phyloP scores from a whole-genome alignment of 2,797 vertebrate species.

The Acipenser transmontanus region DNA sequence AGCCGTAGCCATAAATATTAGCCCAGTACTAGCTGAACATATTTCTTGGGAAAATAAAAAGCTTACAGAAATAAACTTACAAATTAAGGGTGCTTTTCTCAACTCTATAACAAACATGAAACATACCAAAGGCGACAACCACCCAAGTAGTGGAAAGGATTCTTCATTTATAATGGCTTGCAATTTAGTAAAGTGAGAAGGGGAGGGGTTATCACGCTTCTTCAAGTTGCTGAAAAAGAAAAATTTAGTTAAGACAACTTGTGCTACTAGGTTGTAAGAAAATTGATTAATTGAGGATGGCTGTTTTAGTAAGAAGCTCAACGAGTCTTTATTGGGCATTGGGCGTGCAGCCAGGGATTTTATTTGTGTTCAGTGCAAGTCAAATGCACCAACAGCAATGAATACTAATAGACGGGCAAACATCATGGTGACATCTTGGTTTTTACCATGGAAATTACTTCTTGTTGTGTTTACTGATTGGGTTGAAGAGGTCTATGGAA shows the following conservation, averaged over 20 bases:
- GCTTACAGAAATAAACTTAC: no score
- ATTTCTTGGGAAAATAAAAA: no score
- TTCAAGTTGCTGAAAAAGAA: no score
- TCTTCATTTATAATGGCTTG: no score
- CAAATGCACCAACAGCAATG: constrained; percentile 7
- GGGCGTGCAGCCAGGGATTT: constrained; percentile 11
- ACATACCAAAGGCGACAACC: no score
- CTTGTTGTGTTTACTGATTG: constrained; percentile 4
- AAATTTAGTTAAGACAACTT: not conserved
- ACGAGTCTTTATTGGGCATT: not conserved
- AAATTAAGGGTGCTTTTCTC: no score
- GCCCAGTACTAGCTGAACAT: no score
- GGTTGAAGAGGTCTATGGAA: not conserved
- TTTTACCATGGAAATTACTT: constrained; percentile 9
- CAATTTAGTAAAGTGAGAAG: no score
- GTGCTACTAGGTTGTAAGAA: not conserved
- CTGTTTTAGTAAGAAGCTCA: constrained; percentile 6
- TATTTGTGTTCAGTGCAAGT: not conserved
- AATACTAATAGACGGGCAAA: constrained; percentile 7
- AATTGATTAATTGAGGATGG: constrained; percentile 12
- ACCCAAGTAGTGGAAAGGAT: no score
- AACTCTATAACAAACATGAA: no score
- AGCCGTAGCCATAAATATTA: no score
- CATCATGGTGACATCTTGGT: not conserved
- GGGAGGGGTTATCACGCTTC: no score